A percentile compares a stretch with the other conserved stretches of the same genome.
These are phyloP conservation scores for Drosophila sp. DNA, from an alignment of 1,140 invertebrate genomes.

Conservation along the genomic window DNA sequence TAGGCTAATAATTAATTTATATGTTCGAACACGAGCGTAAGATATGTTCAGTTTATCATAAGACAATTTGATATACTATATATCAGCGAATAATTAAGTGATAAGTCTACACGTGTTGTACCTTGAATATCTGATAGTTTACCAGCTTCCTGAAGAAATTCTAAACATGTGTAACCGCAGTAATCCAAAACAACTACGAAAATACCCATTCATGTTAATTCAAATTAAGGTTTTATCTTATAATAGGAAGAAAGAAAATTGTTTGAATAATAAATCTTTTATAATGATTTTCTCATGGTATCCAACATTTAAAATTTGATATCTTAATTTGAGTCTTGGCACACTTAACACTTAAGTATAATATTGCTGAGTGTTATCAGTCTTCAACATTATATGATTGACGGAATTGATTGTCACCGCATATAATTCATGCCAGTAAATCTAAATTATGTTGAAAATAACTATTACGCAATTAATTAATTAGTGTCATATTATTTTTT, in stretches of 20 bases:
- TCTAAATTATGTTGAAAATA: conserved; percentile 8
- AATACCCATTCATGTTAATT: no score
- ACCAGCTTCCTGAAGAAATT: background rate
- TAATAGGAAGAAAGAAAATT: no score
- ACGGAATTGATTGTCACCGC: background rate
- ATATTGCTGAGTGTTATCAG: conserved; percentile 9
- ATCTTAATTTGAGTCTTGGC: no score
- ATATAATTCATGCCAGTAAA: conserved; percentile 3
- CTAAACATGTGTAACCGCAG: background rate
- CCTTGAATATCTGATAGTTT: no score
- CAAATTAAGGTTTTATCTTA: no score
- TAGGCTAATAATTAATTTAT: background rate
- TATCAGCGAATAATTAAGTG: background rate
- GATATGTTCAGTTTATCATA: background rate
- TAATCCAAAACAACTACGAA: no score
- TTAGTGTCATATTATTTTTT: conserved; percentile 13
- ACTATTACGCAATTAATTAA: conserved; percentile 6
- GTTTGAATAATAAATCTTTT: no score
- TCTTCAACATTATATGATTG: background rate
- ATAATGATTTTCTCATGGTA: no score
- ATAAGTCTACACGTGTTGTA: background rate
- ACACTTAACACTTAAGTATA: no score
- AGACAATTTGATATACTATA: background rate
- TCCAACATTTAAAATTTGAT: no score
- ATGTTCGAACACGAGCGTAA: background rate